A percentile compares a stretch with the other conserved stretches of the same genome.
phyloP scores from a whole-genome alignment of 2,797 vertebrate genomes.

The Trematomus bernacchii region DNA sequence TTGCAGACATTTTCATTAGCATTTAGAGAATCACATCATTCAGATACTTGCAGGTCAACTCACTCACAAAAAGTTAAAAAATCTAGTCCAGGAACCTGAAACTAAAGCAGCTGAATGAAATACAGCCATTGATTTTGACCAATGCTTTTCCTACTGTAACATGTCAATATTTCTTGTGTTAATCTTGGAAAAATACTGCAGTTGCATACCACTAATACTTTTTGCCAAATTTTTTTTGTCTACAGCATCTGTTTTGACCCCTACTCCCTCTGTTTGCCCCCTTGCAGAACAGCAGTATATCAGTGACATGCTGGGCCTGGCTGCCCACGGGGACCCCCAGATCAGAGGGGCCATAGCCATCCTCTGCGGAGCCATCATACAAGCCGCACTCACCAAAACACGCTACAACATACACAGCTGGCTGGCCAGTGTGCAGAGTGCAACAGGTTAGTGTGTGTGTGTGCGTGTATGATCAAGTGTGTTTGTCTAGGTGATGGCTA shows the following conservation, averaged over 20 bases:
- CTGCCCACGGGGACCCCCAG: conserved; percentile 95
- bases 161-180: neutral
- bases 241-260: neutral
- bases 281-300: conserved; percentile 93
- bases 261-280: neutral
- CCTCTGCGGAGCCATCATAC: conserved; percentile 92
- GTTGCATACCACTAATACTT: neutral
- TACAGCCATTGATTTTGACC: neutral
- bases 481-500: neutral
- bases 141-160: neutral
- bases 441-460: conserved; percentile 77
- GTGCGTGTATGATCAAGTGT: neutral
- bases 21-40: no score
- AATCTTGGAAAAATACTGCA: neutral
- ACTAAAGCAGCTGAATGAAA: neutral
- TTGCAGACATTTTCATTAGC: no score
- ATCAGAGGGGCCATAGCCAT: conserved; percentile 95
- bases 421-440: conserved; percentile 86
- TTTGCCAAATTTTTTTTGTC: no score
- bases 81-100: neutral
- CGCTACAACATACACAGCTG: conserved; percentile 92
- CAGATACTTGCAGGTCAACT: no score
- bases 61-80: no score
- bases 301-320: conserved; percentile 91
- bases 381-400: conserved; percentile 91